Conservation (phyloP, 1,140 invertebrate species). For the Drosophila chauvacae region DNA sequence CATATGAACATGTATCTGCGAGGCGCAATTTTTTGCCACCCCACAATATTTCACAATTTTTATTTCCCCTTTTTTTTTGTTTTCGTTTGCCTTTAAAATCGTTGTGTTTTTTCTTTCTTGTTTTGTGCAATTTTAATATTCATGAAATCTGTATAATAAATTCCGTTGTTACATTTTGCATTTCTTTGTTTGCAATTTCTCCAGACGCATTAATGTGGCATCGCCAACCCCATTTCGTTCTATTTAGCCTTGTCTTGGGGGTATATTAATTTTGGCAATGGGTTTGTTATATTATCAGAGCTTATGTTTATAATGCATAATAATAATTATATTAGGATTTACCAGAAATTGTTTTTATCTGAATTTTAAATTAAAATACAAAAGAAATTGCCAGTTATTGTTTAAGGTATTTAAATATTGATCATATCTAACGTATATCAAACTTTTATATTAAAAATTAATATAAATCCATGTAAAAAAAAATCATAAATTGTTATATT, state of each 20-base stretch:
- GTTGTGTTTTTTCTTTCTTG: neutral
- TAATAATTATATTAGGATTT: neutral
- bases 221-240: neutral
- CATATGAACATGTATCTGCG: neutral
- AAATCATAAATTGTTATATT: too few relatives aligned
- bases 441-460: too few relatives aligned
- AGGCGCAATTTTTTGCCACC: slow-evolving; percentile 31
- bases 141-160: slow-evolving; percentile 24
- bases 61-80: neutral
- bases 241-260: neutral
- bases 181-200: slow-evolving; percentile 43
- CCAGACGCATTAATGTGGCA: slow-evolving; percentile 30
- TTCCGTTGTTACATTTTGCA: slow-evolving; percentile 31
- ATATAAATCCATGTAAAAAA: too few relatives aligned
- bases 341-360: neutral
- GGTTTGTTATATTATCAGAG: neutral
- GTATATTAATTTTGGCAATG: neutral
- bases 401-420: too few relatives aligned
- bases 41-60: slow-evolving; percentile 47
- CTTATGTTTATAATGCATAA: neutral
- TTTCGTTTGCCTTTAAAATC: slow-evolving; percentile 3
- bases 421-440: too few relatives aligned
- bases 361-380: too few relatives aligned
- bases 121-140: slow-evolving; percentile 24
- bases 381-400: too few relatives aligned